These are phyloP conservation scores for Nanorana parkeri DNA, from an alignment of 2,113 vertebrate species.

Conservation along the genomic window DNA sequence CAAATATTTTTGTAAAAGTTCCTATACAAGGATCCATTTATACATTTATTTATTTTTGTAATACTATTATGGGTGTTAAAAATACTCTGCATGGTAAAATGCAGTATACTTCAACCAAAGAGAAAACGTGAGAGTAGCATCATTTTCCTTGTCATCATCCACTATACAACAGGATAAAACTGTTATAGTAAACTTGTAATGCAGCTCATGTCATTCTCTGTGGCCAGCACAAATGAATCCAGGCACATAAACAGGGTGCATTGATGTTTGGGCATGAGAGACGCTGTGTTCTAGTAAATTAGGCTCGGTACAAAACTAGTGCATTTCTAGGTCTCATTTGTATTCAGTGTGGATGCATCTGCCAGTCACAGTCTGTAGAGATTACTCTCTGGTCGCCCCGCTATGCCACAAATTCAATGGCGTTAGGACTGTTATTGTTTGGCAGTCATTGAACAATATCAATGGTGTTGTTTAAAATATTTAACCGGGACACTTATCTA, in stretches of 20 bases:
- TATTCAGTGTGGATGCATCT: slow-evolving; percentile 37
- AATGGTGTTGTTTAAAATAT: not conserved
- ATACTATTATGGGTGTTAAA: too few relatives aligned
- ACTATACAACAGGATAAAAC: not conserved
- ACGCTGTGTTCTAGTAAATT: slow-evolving; percentile 35
- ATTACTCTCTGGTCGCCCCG: not conserved
- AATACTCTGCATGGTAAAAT: too few relatives aligned
- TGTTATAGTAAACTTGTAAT: not conserved
- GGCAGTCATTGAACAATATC: not conserved
- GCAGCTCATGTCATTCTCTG: not conserved
- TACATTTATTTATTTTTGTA: too few relatives aligned
- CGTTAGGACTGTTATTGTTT: not conserved
- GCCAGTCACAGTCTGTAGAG: slow-evolving; percentile 10
- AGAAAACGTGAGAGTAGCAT: too few relatives aligned
- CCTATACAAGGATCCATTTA: too few relatives aligned
- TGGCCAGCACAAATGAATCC: not conserved
- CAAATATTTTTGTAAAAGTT: too few relatives aligned
- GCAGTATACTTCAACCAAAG: too few relatives aligned
- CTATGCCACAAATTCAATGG: not conserved
- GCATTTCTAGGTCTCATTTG: slow-evolving; percentile 24
- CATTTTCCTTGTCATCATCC: too few relatives aligned
- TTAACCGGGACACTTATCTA: not conserved
- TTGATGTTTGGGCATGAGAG: slow-evolving; percentile 26
- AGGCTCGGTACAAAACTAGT: slow-evolving; percentile 12
- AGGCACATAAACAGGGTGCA: not conserved